phyloP scores from a whole-genome alignment of 2,797 vertebrate species.

The Periophthalmus magnuspinnatus region DNA sequence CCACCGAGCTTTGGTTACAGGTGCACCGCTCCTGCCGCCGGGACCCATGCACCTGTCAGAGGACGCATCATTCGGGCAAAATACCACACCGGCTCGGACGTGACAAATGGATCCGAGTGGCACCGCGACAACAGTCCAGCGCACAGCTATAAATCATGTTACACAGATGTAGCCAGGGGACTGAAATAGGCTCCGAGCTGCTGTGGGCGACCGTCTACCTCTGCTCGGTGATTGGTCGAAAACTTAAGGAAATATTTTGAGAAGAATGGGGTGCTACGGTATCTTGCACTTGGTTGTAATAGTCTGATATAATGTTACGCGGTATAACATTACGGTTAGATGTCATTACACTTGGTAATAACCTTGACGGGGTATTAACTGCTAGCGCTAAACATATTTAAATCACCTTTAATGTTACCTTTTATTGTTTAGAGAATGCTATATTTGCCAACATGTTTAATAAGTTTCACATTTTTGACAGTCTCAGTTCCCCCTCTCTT shows the following conservation, averaged over 20 bases:
- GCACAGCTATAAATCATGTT: slow-evolving; percentile 63
- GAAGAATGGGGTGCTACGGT: neutral
- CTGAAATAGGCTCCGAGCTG: slow-evolving; percentile 36
- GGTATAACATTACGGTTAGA: no score
- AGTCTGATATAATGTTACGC: no score
- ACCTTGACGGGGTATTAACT: no score
- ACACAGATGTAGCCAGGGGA: slow-evolving; percentile 34
- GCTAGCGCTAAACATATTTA: no score
- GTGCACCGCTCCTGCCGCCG: slow-evolving; percentile 59
- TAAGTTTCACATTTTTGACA: no score
- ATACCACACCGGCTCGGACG: slow-evolving; percentile 50
- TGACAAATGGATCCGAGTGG: slow-evolving; percentile 69
- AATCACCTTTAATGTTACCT: no score
- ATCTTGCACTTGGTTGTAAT: neutral
- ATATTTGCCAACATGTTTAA: no score
- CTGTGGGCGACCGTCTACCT: slow-evolving; percentile 1
- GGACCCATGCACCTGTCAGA: slow-evolving; percentile 71
- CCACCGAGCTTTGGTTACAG: slow-evolving; percentile 73
- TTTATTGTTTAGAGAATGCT: no score
- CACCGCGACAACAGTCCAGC: slow-evolving; percentile 56
- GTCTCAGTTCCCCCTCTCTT: no score
- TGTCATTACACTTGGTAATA: no score
- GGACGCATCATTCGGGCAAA: slow-evolving; percentile 67
- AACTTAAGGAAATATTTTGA: neutral
- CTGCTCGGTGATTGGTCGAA: neutral